Evolutionary conservation across 2,888 invertebrate genomes (phyloP).

Genomic region (Cremastinae sp.): DNA sequence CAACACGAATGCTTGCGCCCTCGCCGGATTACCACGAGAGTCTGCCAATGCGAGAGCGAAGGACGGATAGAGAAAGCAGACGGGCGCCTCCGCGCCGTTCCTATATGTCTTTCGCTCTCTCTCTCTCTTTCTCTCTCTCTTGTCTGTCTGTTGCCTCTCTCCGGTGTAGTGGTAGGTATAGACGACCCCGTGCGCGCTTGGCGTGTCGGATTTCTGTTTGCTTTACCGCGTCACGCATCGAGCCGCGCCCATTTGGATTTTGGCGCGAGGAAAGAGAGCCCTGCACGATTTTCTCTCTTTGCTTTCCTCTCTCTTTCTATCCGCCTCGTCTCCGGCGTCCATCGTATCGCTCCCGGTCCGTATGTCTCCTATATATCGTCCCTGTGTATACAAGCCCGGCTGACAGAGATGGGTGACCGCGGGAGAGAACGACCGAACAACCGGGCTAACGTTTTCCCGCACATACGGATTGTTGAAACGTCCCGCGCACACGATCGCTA

Average conservation of each 20-base stretch:
- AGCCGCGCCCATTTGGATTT: slow-evolving; percentile 75
- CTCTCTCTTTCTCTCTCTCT: slow-evolving; percentile 39
- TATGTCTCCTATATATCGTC: slow-evolving; percentile 26
- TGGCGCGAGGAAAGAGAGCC: slow-evolving; percentile 54
- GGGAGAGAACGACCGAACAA: slow-evolving; percentile 35
- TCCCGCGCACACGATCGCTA: slow-evolving; percentile 44
- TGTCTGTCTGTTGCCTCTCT: slow-evolving; percentile 55
- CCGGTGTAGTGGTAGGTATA: slow-evolving; percentile 47
- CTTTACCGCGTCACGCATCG: slow-evolving; percentile 77
- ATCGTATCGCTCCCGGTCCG: slow-evolving; percentile 7
- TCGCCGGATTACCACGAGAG: slow-evolving; percentile 36
- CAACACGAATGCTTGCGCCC: slow-evolving; percentile 70
- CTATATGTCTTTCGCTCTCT: slow-evolving; percentile 75
- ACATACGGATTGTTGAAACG: slow-evolving; percentile 42
- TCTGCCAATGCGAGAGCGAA: slow-evolving; percentile 30
- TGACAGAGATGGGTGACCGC: slow-evolving; percentile 43
- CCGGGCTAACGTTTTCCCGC: slow-evolving; percentile 36
- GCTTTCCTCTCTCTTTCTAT: slow-evolving; percentile 33
- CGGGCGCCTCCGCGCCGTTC: slow-evolving; percentile 81
- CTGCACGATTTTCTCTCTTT: slow-evolving; percentile 39
- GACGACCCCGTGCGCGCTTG: slow-evolving; percentile 64
- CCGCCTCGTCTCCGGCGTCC: slow-evolving; percentile 2
- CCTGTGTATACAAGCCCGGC: slow-evolving; percentile 11
- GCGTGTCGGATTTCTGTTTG: slow-evolving; percentile 79
- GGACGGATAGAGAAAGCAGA: slow-evolving; percentile 75